These are phyloP conservation scores for Nemotelus nigrinus DNA, from an alignment of 2,888 invertebrate species.

Conservation along the genomic window DNA sequence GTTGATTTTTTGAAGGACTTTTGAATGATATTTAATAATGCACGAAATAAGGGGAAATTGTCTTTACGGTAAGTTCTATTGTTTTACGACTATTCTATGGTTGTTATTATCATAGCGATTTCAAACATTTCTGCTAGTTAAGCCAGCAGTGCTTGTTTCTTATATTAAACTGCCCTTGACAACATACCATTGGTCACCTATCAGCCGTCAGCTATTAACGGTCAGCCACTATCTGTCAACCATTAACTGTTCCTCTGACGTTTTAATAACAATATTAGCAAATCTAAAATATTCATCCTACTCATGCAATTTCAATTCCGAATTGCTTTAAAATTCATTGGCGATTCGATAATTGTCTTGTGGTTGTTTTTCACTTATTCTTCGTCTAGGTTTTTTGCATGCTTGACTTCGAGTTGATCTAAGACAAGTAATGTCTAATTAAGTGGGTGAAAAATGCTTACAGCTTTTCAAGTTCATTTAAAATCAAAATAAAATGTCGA, in stretches of 20 bases:
- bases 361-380: neutral
- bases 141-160: too few species aligned
- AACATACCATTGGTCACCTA: too few species aligned
- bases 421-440: constrained; percentile 43
- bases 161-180: too few species aligned
- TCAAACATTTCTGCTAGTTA: too few species aligned
- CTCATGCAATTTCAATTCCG: constrained; percentile 11
- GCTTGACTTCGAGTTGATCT: constrained; percentile 1
- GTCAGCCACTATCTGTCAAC: neutral
- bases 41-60: too few species aligned
- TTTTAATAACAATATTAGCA: constrained; percentile 24
- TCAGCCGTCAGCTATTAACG: neutral
- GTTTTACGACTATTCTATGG: too few species aligned
- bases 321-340: neutral
- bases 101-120: too few species aligned
- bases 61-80: too few species aligned
- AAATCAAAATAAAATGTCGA: constrained; percentile 19
- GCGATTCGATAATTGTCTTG: neutral
- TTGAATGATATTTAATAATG: too few species aligned
- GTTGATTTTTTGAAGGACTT: too few species aligned
- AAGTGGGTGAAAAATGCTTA: constrained; percentile 44
- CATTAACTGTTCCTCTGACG: neutral
- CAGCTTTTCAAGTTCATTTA: constrained; percentile 41
- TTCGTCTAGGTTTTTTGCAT: neutral
- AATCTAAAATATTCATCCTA: constrained; percentile 1